phyloP scores from a whole-genome alignment of 2,888 invertebrate species.

The Archips xylosteana region DNA sequence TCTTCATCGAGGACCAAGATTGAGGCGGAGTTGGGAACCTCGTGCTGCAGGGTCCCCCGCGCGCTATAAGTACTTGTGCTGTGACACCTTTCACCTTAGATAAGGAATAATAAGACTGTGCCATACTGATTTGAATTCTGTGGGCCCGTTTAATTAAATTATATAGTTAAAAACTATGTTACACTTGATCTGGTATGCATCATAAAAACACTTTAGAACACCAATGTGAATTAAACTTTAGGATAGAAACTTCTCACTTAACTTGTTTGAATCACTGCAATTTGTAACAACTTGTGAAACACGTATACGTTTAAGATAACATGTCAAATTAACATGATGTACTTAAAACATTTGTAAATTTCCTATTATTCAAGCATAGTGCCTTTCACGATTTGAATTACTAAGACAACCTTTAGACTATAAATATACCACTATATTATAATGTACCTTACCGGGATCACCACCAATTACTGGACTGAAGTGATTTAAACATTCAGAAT shows the following conservation, averaged over 20 bases:
- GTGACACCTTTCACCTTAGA: conserved; percentile 61
- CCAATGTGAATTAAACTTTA: conserved; percentile 51
- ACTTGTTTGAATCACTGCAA: conserved; percentile 48
- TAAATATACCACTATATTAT: conserved; percentile 32
- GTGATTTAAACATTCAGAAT: conserved; percentile 2
- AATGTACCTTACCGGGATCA: conserved; percentile 28
- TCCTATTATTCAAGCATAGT: conserved; percentile 76
- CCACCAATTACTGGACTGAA: neutral
- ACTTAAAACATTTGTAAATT: conserved; percentile 42
- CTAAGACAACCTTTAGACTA: conserved; percentile 44
- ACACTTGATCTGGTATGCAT: conserved; percentile 23
- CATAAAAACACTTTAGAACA: conserved; percentile 56
- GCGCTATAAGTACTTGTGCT: conserved; percentile 57
- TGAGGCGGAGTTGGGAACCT: conserved; percentile 52
- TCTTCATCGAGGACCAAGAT: conserved; percentile 74
- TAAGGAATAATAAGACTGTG: conserved; percentile 73
- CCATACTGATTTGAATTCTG: conserved; percentile 44
- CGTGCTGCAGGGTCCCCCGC: conserved; percentile 44
- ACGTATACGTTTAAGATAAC: conserved; percentile 39
- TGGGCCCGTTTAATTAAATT: conserved; percentile 30
- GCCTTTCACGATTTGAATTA: conserved; percentile 74
- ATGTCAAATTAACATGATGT: conserved; percentile 43
- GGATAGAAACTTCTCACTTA: conserved; percentile 47
- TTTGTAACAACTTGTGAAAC: conserved; percentile 41
- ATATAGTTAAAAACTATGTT: conserved; percentile 23